Base-by-base conservation (phyloP, 2,888 invertebrate genomes). In the Scrobipalpa atriplicella region DNA sequence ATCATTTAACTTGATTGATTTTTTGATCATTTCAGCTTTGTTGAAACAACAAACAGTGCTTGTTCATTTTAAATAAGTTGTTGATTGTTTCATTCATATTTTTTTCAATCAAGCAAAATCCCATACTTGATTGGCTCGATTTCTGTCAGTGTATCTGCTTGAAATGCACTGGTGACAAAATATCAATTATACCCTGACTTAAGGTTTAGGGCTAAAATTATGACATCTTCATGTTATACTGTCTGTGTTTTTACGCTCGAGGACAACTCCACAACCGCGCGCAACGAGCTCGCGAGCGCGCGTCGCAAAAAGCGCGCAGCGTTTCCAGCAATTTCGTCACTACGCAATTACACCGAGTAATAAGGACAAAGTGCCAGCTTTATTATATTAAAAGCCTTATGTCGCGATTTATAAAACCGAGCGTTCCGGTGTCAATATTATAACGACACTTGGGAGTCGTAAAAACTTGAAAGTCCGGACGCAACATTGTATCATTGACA, bases 251-350 rank as follows among this genome's bases (percentile, higher is more conserved):
- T 47, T 74, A 11, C 11, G 13, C 41, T 41, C 41, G 47, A 47
- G 21, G 21, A 21, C 18, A 18, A 9, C 29, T 56, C n/a, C 21
- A 56, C 54, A 56, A 56, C 79, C 71, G 67, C 71, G 67, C 74
- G 75, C 76, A 76, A 78, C 83, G 83, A 83, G 81, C 82, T 82
- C 81, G 72, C 78, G 71, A 73, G 13, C n/a, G 38, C 16, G 38
- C 70, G 70, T 72, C 69, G 80, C 85, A 89, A 87, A 88, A 88
- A 87, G 78, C 75, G 77, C 79, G 74, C 76, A 67, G 74, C 78
- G 77, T 80, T 86, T 80, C 81, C 79, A 81, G 76, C 73, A 78
- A 83, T 86, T 89, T 85, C 80, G 82, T 84, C 83, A 83, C 80
- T 77, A 73, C 74, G 69, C 83, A 85, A 86, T 88, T 84, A 82